phyloP scores from a whole-genome alignment of 2,888 invertebrate species.

The Seladonia tumulorum region DNA sequence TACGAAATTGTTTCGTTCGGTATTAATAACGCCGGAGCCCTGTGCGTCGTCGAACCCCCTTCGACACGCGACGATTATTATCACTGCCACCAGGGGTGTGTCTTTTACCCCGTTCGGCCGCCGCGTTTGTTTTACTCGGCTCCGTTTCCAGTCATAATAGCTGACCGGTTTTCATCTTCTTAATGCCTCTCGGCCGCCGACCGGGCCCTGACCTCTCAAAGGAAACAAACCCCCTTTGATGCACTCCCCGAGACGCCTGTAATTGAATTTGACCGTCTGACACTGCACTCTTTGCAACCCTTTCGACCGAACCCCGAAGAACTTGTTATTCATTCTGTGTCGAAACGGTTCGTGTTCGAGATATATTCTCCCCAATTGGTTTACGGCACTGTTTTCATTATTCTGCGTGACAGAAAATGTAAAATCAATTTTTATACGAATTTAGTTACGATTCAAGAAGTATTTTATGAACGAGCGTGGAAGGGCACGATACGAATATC shows the following conservation, averaged over 20 bases:
- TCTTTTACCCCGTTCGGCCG: constrained; percentile 23
- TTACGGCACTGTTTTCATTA: background rate
- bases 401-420: background rate
- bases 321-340: background rate
- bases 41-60: constrained; percentile 46
- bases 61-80: constrained; percentile 70
- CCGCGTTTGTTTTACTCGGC: constrained; percentile 48
- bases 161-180: constrained; percentile 58
- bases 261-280: constrained; percentile 40
- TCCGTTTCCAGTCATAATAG: constrained; percentile 46
- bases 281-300: background rate
- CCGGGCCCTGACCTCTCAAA: constrained; percentile 14
- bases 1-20: constrained; percentile 81
- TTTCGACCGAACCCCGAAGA: background rate
- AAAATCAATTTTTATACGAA: background rate
- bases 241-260: background rate
- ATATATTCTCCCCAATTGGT: background rate
- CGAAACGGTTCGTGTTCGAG: background rate
- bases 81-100: constrained; percentile 58
- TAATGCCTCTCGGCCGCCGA: constrained; percentile 37
- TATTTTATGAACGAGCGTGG: no score
- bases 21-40: constrained; percentile 71
- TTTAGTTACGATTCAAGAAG: no score
- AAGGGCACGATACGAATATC: no score
- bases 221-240: constrained; percentile 44